Conservation (phyloP, 2,797 vertebrate species). For the Limnodromus scolopaceus region DNA sequence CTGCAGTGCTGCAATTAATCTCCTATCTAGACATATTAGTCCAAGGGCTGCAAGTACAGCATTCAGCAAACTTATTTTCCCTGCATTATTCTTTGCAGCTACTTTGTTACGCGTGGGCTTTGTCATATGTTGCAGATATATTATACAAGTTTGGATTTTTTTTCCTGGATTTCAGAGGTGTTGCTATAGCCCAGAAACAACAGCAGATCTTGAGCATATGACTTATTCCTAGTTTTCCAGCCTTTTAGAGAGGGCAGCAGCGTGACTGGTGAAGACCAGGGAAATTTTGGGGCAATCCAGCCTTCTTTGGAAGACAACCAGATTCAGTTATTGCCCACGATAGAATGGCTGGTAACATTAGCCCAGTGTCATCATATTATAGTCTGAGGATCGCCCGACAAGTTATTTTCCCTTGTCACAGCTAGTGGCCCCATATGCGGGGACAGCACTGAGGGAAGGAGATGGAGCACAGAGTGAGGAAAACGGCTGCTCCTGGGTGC, state of each 20-base stretch:
- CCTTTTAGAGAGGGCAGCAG: neutral
- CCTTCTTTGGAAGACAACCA: neutral
- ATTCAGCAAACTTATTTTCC: neutral
- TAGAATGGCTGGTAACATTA: fast-evolving
- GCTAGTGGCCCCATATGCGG: fast-evolving
- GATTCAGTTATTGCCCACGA: neutral
- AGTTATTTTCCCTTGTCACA: neutral
- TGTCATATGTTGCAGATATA: neutral
- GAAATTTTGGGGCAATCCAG: neutral
- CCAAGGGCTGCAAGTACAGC: neutral
- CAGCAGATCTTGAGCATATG: neutral
- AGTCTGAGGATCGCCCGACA: fast-evolving
- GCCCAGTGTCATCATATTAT: neutral
- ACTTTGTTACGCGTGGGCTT: neutral
- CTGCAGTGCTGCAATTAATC: neutral
- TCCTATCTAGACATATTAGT: too few species aligned
- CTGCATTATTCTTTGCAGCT: neutral
- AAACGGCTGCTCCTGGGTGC: neutral
- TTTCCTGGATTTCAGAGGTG: neutral
- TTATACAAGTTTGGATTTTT: neutral
- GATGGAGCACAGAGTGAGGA: neutral
- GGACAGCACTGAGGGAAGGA: neutral
- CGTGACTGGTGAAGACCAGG: neutral
- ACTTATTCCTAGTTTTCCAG: neutral
- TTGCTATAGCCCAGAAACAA: neutral